Evolutionary conservation across 2,888 invertebrate genomes (phyloP), one percentile per base, ranked within the genome.

Genomic region (Lithophane semibrunnea): DNA sequence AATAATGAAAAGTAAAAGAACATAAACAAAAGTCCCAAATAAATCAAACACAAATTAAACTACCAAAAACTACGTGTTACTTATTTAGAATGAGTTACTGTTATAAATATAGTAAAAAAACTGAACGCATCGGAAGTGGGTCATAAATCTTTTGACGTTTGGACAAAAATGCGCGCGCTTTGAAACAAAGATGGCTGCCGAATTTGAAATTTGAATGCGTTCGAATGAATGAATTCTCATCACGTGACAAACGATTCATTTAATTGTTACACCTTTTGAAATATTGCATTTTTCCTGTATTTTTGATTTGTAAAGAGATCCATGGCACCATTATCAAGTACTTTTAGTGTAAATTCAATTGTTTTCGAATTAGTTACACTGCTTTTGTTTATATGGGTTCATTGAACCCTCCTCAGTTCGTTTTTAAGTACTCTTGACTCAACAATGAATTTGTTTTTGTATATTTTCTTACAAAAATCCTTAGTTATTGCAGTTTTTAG

Each of bases 121-220:
- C 90, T 86, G 78, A 88, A 89, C 87, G 87, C 75, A 88, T 93
- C 92, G 94, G 94, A 94, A 94, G 93, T 91, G 79, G 78, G 88
- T 80, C 88, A 92, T 94, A 94, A 92, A 93, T 94, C 92, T 91
- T 88, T 87, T 90, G 90, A 92, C 89, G 86, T 89, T 89, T 88
- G 84, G 83, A 91, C 91, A 91, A 93, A 92, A 92, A 91, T 82
- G 85, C 88, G 89, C 89, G 91, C 88, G 88, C 84, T 80, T 79
- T 73, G 77, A 84, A 88, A 84, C 80, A 86, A 90, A 90, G 16
- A 87, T 86, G 87, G 86, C 82, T 10, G 86, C 73, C 66, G 80
- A 77, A 86, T 79, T 88, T 86, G 77, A 74, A 87, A 81, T 88
- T 88, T 87, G 88, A 89, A 90, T 90, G 82, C 79, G 68, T 86